Conservation (phyloP, 2,113 vertebrate genomes). For the Silurus asotus region DNA sequence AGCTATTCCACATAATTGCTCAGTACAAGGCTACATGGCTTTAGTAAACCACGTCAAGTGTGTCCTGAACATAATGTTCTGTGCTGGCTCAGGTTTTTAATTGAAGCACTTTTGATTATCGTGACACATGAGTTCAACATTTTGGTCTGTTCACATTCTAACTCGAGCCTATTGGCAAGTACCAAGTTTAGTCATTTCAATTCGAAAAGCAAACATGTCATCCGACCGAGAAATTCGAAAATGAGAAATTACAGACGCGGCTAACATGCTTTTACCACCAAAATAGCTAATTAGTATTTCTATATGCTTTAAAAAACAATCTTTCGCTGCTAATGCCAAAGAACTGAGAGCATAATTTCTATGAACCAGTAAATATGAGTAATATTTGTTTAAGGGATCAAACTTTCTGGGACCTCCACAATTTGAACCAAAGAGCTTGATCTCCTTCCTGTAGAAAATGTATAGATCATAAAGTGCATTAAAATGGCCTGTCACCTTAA, state of each 20-base stretch:
- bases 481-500: conserved; percentile 33
- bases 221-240: not conserved
- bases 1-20: conserved; percentile 27
- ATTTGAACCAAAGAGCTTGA: conserved; percentile 18
- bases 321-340: conserved; percentile 7
- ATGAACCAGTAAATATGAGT: conserved; percentile 16
- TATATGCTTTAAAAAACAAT: conserved; percentile 33
- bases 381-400: conserved; percentile 1
- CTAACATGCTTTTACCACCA: conserved; percentile 8
- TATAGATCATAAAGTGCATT: conserved; percentile 51
- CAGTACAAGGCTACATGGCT: conserved; percentile 25
- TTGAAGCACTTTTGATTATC: conserved; percentile 32
- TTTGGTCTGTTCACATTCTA: conserved; percentile 24
- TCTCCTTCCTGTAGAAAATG: conserved; percentile 32
- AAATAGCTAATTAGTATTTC: conserved; percentile 3
- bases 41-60: conserved; percentile 16
- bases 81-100: conserved; percentile 30
- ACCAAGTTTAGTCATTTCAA: not conserved
- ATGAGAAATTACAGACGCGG: conserved; percentile 9
- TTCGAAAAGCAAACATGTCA: conserved; percentile 1
- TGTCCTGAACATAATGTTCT: conserved; percentile 20
- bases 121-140: conserved; percentile 25
- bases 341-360: not conserved
- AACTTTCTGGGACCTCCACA: not conserved
- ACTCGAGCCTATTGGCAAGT: conserved; percentile 1